Evolutionary conservation across 2,113 vertebrate species (phyloP).

Genomic region (Hydropotes inermis): DNA sequence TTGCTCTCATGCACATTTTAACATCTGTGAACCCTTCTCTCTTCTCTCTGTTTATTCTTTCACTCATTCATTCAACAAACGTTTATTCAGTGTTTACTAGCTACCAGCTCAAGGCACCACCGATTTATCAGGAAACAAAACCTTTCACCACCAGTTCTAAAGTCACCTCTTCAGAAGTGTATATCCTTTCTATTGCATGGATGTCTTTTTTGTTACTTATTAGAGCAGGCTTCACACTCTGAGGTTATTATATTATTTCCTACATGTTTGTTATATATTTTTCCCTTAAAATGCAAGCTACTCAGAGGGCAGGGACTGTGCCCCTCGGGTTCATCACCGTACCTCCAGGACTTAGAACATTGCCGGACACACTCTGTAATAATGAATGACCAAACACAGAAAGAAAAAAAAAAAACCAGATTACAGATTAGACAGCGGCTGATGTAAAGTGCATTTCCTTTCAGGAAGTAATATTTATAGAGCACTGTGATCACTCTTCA

Average conservation of each 20-base stretch:
- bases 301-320: fast-evolving
- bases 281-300: background rate
- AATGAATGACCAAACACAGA: background rate
- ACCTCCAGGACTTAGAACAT: background rate
- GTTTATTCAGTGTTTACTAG: background rate
- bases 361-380: background rate
- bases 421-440: background rate
- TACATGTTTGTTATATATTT: background rate
- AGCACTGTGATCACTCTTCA: background rate
- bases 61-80: background rate
- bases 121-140: background rate
- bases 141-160: background rate
- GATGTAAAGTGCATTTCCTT: background rate
- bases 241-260: background rate
- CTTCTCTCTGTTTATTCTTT: background rate
- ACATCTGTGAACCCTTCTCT: background rate
- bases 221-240: background rate
- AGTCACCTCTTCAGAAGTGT: background rate
- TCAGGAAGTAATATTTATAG: background rate
- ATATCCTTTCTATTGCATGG: background rate
- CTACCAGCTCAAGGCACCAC: background rate
- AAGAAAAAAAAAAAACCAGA: background rate
- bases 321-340: background rate
- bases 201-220: background rate
- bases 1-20: fast-evolving